phyloP scores from a whole-genome alignment of 2,797 vertebrate genomes.

The Myiothlypis chrysogaster region DNA sequence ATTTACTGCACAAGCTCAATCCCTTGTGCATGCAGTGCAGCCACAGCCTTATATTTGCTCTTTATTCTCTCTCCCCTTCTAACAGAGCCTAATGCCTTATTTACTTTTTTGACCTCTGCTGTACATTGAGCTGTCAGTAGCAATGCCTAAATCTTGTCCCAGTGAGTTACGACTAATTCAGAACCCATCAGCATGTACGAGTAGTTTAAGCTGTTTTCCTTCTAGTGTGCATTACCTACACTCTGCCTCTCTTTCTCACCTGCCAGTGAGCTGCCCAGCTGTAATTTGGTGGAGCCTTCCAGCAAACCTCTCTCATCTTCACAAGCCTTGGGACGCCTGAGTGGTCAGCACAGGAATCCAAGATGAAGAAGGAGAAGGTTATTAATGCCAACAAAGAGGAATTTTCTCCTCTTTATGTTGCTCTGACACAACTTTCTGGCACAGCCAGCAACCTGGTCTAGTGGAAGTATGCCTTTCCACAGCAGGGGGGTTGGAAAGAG shows the following conservation, averaged over 20 bases:
- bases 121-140: slow-evolving; percentile 50
- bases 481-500: background rate
- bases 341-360: background rate
- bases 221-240: slow-evolving; percentile 8
- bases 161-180: slow-evolving; percentile 47
- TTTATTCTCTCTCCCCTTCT: background rate
- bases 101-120: slow-evolving; percentile 64
- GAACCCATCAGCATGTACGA: slow-evolving; percentile 49
- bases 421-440: background rate
- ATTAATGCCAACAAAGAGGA: background rate
- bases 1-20: background rate
- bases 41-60: background rate
- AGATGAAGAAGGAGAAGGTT: background rate
- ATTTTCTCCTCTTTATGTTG: background rate
- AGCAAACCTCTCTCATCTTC: background rate
- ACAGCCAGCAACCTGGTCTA: accelerated
- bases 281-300: background rate
- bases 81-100: slow-evolving; percentile 41
- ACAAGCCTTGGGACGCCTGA: background rate
- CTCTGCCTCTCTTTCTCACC: background rate
- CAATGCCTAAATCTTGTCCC: slow-evolving; percentile 23
- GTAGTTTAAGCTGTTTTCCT: slow-evolving; percentile 37
- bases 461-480: background rate
- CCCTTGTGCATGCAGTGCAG: background rate
- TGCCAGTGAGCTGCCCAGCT: background rate